Evolutionary conservation across 2,113 vertebrate genomes (phyloP), one percentile per base, ranked within the genome.

Genomic region (Heterotilapia buettikoferi): DNA sequence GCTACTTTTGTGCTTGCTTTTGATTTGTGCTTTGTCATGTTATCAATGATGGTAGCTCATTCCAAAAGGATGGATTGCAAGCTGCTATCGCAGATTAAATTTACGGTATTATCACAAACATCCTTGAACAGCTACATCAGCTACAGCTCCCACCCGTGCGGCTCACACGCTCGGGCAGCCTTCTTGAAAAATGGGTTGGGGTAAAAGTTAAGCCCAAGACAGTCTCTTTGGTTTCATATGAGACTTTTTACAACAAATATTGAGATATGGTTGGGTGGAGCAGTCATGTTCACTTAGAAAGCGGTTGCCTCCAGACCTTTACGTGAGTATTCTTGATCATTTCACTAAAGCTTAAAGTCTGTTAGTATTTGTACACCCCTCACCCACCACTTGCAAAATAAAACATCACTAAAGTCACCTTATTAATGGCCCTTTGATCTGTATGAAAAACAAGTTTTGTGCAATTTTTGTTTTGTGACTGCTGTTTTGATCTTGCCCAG

Each of bases 241-340:
- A 93, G 92, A 92, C 90, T 91, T 93, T 90, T 90, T 92, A 88
- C 82, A 93, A 89, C 88, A 93, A 93, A 92, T 91, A 90, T 90
- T 84, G 90, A 92, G 85, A 88, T 91, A 53, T 94, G 73, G 89
- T 82, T 73, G 80, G 19, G 50, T 83, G 81, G 80, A 68, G 47
- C 13, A 78, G 16, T 88, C 68, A 83, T 88, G 80, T 88, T 26
- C 59, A 68, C 52, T 66, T 66, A 16, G 85, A 85, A 47, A 21
- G 36, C 89, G 1, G 21, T 82, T 80, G 54, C 50, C 78, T 90
- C 94, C 92, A 93, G 93, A 94, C 92, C 94, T 95, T 92, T 90
- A 80, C 84, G 84, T 93, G 86, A 93, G 90, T 86, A 76, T 71
- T 85, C 54, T 52, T 84, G n/a, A 19, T 21, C 11, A 5, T 84